These are phyloP conservation scores for Apodemia duryi DNA, from an alignment of 2,888 invertebrate genomes.

Conservation along the genomic window DNA sequence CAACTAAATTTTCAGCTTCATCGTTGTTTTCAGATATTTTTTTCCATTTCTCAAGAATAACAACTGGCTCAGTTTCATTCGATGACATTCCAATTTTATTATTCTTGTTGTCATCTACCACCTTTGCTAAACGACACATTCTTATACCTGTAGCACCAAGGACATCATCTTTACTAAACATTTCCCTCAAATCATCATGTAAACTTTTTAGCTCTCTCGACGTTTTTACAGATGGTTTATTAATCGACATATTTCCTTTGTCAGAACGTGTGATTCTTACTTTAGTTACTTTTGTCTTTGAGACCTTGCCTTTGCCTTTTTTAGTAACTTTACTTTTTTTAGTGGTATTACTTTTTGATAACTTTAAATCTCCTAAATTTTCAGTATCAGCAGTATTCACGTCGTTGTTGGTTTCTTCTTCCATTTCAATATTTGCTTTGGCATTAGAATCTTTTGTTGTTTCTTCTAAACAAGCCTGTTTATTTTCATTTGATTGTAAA, in stretches of 20 bases:
- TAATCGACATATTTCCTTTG: conserved; percentile 27
- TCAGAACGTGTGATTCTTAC: conserved; percentile 40
- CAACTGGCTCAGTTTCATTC: conserved; percentile 41
- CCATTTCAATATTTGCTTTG: not conserved
- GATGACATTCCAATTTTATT: conserved; percentile 37
- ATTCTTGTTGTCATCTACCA: conserved; percentile 52
- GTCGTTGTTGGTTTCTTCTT: conserved; percentile 2
- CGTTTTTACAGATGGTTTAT: conserved; percentile 43
- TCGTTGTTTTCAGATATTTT: conserved; percentile 34
- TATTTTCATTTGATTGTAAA: not conserved
- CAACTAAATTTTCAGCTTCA: conserved; percentile 34
- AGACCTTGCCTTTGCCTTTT: conserved; percentile 33
- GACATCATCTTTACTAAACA: conserved; percentile 83
- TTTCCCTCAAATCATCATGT: conserved; percentile 84
- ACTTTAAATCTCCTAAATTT: conserved; percentile 23
- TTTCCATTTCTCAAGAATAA: conserved; percentile 51
- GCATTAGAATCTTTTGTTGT: not conserved
- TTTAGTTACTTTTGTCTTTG: conserved; percentile 24
- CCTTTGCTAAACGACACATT: conserved; percentile 81
- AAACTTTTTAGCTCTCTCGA: conserved; percentile 79
- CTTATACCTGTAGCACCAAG: conserved; percentile 81
- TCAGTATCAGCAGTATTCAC: conserved; percentile 24
- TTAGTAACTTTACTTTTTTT: conserved; percentile 24
- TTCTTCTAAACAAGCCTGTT: not conserved
- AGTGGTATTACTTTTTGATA: conserved; percentile 13